Evolutionary conservation across 2,888 invertebrate genomes (phyloP).

Genomic region (Malthinus flaveolus): DNA sequence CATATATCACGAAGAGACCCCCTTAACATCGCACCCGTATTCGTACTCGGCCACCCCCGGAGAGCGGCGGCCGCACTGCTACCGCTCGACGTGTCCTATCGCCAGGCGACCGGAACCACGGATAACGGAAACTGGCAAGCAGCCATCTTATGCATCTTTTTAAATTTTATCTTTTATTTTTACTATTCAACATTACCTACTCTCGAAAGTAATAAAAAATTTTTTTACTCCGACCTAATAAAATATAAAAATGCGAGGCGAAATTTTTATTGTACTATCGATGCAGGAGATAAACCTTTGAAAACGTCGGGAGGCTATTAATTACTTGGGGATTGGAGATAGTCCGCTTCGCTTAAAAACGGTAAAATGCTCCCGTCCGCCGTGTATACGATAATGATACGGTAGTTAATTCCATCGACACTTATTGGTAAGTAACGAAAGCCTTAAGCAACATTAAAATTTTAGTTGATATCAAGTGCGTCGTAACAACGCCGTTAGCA

Average conservation of each 20-base stretch:
- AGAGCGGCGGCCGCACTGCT: conserved; percentile 28
- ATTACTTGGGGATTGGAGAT: too few species aligned
- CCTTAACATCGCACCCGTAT: conserved; percentile 11
- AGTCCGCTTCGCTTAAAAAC: too few species aligned
- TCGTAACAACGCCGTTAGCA: conserved; percentile 19
- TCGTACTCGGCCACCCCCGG: conserved; percentile 24
- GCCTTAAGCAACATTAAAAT: conserved; percentile 9
- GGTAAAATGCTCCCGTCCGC: too few species aligned
- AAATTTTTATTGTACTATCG: too few species aligned
- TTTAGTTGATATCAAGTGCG: conserved; percentile 17
- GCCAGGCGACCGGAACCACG: conserved; percentile 38
- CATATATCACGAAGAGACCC: conserved; percentile 43
- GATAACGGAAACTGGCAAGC: conserved; percentile 43
- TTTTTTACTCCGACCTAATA: too few species aligned
- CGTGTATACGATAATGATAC: neutral
- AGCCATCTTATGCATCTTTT: conserved; percentile 43
- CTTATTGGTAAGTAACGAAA: neutral
- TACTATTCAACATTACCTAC: conserved; percentile 8
- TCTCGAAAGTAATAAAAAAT: neutral
- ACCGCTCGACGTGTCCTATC: conserved; percentile 36
- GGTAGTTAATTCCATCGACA: neutral
- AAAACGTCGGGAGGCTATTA: too few species aligned
- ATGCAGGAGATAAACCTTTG: too few species aligned
- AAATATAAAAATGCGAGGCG: too few species aligned
- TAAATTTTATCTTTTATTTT: conserved; percentile 37